Conservation (phyloP, 2,113 vertebrate species). For the Menura novaehollandiae region DNA sequence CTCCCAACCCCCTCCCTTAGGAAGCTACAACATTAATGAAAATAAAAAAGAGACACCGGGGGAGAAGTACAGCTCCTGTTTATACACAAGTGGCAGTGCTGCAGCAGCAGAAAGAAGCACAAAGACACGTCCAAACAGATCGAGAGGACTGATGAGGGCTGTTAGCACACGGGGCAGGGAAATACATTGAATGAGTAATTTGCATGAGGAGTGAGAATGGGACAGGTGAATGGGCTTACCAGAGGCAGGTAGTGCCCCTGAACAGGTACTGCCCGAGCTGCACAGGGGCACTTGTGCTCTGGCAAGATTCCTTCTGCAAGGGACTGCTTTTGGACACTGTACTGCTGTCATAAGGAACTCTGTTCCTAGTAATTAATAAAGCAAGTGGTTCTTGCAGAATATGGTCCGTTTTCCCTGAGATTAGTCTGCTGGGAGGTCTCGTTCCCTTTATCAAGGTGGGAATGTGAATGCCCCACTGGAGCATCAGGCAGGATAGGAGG, state of each 20-base stretch:
- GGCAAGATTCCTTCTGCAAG: background rate
- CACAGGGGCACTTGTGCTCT: background rate
- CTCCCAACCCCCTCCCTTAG: background rate
- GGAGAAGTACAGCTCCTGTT: background rate
- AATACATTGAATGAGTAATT: background rate
- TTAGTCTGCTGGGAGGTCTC: background rate
- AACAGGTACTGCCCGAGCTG: background rate
- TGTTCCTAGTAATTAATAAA: background rate
- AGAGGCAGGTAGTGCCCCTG: background rate
- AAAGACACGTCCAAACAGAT: background rate
- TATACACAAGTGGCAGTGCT: rapidly evolving
- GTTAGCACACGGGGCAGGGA: background rate
- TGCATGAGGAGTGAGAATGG: background rate
- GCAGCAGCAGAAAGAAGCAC: background rate
- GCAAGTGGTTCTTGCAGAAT: background rate
- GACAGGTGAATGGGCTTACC: background rate
- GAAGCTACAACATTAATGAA: background rate
- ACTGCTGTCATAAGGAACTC: background rate
- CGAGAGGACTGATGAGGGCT: background rate
- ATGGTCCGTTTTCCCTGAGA: background rate
- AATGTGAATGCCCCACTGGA: background rate
- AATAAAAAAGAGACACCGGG: background rate
- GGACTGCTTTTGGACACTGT: background rate
- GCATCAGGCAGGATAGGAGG: background rate
- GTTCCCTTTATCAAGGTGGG: background rate